Percentiles rank a stretch among this genome's conserved stretches.
Evolutionary conservation across 1,140 invertebrate species (phyloP).

Genomic region (Drosophila lacteicornis): DNA sequence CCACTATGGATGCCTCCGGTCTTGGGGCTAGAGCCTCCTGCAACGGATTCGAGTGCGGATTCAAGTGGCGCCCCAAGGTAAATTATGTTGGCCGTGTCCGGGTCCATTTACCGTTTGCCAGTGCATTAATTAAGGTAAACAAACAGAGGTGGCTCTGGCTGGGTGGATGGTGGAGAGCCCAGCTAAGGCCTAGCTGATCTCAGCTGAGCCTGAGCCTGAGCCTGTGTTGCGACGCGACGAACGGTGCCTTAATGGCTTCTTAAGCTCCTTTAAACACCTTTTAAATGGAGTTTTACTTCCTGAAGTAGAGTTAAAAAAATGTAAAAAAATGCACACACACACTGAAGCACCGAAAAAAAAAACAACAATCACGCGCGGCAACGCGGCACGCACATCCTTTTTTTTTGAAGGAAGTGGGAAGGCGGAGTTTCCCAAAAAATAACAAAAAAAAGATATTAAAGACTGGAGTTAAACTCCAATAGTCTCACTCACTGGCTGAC

Average conservation of each 20-base stretch:
- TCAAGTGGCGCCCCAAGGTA: conserved; percentile 21
- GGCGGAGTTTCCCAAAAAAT: conserved; percentile 12
- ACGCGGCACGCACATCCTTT: conserved; percentile 46
- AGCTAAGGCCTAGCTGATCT: conserved; percentile 14
- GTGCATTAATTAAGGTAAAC: conserved; percentile 82
- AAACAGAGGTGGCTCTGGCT: conserved; percentile 44
- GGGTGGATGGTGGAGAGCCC: neutral
- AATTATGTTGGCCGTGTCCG: conserved; percentile 47
- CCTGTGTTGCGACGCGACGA: conserved; percentile 25
- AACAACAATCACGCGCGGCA: conserved; percentile 46
- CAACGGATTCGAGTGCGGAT: conserved; percentile 13
- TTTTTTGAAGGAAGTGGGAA: conserved; percentile 6
- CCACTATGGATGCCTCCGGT: neutral
- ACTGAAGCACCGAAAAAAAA: conserved; percentile 33
- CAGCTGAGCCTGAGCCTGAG: conserved; percentile 5
- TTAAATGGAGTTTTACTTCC: conserved; percentile 18
- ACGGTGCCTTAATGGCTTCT: conserved; percentile 29
- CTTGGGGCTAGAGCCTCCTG: conserved; percentile 18
- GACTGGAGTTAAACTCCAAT: conserved; percentile 10
- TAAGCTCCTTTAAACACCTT: conserved; percentile 69
- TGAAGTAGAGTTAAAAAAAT: conserved; percentile 11
- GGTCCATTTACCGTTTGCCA: conserved; percentile 48
- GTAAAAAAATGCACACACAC: conserved; percentile 15
- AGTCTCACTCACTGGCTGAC: conserved; percentile 8
- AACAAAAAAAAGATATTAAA: conserved; percentile 20